A percentile compares a stretch with the other conserved stretches of the same genome.
phyloP scores from a whole-genome alignment of 2,113 vertebrate genomes.

The Passer domesticus region DNA sequence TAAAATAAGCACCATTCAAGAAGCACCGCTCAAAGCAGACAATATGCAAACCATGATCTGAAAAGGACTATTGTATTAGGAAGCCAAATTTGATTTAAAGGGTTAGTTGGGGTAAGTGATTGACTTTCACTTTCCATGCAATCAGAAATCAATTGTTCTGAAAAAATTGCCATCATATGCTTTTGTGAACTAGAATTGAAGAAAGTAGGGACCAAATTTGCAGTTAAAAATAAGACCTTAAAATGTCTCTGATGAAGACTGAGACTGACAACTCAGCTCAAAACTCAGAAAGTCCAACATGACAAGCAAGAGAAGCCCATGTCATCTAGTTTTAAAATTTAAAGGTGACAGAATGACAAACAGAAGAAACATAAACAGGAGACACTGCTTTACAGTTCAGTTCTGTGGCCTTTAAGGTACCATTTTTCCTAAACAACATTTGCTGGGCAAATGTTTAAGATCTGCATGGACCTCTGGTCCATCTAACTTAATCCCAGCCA shows the following conservation, averaged over 20 bases:
- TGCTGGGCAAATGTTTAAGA: neutral
- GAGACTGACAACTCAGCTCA: neutral
- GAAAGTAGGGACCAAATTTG: neutral
- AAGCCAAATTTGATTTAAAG: neutral
- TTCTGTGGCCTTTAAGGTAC: neutral
- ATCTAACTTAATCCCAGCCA: neutral
- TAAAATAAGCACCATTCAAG: neutral
- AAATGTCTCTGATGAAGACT: neutral
- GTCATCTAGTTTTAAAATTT: neutral
- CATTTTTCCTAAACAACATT: neutral
- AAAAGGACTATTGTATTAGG: neutral
- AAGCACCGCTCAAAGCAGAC: neutral
- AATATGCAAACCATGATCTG: neutral
- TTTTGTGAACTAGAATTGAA: neutral
- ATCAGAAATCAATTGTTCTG: conserved; percentile 27
- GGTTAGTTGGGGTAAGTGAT: neutral
- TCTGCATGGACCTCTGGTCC: neutral
- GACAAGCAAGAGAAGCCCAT: neutral
- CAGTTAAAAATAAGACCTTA: neutral
- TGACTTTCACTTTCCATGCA: neutral
- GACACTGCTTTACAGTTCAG: neutral
- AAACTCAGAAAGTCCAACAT: neutral
- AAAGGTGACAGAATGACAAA: neutral
- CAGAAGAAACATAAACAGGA: neutral
- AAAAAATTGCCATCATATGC: neutral